Conservation (phyloP, 1,140 invertebrate species). For the Bombus confusus region DNA sequence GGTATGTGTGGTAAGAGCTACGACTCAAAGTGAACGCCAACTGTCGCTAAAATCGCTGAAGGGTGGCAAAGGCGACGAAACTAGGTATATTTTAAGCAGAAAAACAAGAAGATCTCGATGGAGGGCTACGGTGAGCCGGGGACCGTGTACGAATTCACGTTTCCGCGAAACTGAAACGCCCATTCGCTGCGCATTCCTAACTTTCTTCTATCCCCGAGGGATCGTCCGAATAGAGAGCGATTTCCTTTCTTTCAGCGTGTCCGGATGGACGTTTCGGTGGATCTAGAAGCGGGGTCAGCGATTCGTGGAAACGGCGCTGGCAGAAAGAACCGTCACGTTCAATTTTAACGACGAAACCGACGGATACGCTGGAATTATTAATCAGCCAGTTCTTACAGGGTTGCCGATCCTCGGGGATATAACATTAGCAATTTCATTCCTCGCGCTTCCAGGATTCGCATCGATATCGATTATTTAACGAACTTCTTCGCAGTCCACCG, state of each 20-base stretch:
- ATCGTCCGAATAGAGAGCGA: slow-evolving; percentile 35
- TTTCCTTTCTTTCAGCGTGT: slow-evolving; percentile 24
- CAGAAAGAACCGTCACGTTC: slow-evolving; percentile 50
- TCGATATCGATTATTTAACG: slow-evolving; percentile 76
- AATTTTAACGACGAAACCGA: slow-evolving; percentile 72
- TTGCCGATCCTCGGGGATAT: slow-evolving; percentile 63
- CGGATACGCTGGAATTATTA: slow-evolving; percentile 77
- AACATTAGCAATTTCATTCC: slow-evolving; percentile 81
- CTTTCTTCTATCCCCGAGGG: slow-evolving; percentile 53
- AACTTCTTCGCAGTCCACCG: slow-evolving; percentile 59
- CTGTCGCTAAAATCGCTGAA: too few species aligned
- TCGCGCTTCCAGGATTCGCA: slow-evolving; percentile 76
- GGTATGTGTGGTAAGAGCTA: too few species aligned
- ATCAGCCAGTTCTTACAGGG: slow-evolving; percentile 72
- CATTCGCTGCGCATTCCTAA: slow-evolving; percentile 40
- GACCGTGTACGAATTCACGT: background rate
- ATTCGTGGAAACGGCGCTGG: slow-evolving; percentile 61
- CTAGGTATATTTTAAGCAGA: background rate
- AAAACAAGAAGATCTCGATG: background rate
- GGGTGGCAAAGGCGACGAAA: too few species aligned
- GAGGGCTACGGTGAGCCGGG: background rate
- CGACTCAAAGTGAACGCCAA: too few species aligned
- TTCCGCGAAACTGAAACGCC: slow-evolving; percentile 47
- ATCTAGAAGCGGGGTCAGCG: slow-evolving; percentile 21
- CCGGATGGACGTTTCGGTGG: background rate